A percentile compares a stretch with the other conserved stretches of the same genome.
These are phyloP conservation scores for Psittacus erithacus DNA, from an alignment of 2,113 vertebrate species.

Conservation along the genomic window DNA sequence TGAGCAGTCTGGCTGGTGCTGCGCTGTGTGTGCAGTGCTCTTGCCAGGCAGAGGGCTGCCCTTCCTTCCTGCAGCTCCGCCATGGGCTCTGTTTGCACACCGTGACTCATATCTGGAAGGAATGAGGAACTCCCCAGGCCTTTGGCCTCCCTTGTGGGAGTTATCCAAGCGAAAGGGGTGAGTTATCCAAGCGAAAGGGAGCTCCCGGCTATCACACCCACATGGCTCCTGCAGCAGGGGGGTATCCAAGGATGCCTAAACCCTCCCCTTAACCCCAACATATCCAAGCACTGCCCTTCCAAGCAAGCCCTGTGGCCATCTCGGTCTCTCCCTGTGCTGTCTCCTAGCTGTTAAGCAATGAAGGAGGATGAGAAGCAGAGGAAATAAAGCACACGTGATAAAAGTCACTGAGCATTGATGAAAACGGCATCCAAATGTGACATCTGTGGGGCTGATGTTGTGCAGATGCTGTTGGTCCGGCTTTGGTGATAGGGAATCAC, in stretches of 20 bases:
- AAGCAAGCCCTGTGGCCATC: fast-evolving
- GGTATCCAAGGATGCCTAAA: background rate
- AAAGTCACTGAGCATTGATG: background rate
- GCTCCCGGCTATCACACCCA: background rate
- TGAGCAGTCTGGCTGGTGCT: background rate
- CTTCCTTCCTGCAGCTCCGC: background rate
- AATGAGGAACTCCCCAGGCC: background rate
- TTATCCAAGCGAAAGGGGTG: background rate
- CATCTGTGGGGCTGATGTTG: background rate
- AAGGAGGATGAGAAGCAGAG: background rate
- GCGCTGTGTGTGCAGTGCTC: fast-evolving
- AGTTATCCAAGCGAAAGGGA: background rate
- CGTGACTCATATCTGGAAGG: conserved; percentile 24
- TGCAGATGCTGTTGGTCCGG: background rate
- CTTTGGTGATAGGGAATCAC: background rate
- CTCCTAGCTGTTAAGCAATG: background rate
- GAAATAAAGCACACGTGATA: background rate
- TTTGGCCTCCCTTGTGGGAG: background rate
- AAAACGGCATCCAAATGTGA: background rate
- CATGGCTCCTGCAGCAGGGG: background rate
- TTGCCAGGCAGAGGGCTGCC: background rate
- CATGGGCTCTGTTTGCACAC: background rate
- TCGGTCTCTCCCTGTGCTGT: background rate
- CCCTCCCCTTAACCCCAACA: background rate
- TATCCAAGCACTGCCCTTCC: background rate